A percentile compares a stretch with the other conserved stretches of the same genome.
Evolutionary conservation across 1,140 invertebrate species (phyloP).

Genomic region (Leptinotarsa lineolata): DNA sequence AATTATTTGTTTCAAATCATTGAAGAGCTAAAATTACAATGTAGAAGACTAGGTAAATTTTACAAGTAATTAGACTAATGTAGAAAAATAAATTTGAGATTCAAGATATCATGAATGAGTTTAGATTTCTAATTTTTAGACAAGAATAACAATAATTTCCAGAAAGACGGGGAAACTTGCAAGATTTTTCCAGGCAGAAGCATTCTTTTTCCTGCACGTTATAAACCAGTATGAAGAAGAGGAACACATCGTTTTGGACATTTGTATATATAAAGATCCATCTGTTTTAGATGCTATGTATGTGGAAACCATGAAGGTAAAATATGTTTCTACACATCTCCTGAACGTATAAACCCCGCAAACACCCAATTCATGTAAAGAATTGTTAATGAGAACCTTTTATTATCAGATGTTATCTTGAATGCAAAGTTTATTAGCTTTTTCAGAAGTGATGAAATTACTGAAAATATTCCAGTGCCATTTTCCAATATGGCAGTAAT

Average conservation of each 20-base stretch:
- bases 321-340: neutral
- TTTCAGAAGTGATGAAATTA: too few species aligned
- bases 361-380: neutral
- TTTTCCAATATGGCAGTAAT: too few species aligned
- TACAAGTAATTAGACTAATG: too few species aligned
- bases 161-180: constrained; percentile 64
- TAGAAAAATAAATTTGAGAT: too few species aligned
- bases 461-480: too few species aligned
- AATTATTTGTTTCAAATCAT: too few species aligned
- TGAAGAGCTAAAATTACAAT: too few species aligned
- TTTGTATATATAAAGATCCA: constrained; percentile 82
- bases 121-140: constrained; percentile 60
- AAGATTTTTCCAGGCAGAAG: constrained; percentile 68
- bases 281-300: constrained; percentile 86
- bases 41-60: too few species aligned
- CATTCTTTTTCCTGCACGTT: constrained; percentile 86
- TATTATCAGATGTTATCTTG: too few species aligned
- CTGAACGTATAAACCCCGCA: neutral
- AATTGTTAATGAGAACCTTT: too few species aligned
- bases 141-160: constrained; percentile 74
- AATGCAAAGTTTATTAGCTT: too few species aligned
- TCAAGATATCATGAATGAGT: too few species aligned
- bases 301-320: constrained; percentile 75
- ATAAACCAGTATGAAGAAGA: constrained; percentile 85
- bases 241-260: constrained; percentile 74